phyloP scores from a whole-genome alignment of 2,888 invertebrate species.

The Platycnemis pennipes region DNA sequence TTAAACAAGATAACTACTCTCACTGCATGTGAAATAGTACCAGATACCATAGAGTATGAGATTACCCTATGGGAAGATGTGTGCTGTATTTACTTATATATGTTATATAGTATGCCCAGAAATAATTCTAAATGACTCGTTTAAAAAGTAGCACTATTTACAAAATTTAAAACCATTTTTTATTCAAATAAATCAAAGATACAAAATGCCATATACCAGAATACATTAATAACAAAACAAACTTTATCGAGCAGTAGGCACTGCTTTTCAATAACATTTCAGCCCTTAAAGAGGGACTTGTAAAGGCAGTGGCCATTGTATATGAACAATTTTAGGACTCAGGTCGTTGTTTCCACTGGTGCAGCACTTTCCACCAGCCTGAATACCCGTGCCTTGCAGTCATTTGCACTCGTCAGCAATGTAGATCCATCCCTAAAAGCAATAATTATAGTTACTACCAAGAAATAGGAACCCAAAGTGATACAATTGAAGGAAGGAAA shows the following conservation, averaged over 20 bases:
- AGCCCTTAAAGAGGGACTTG: constrained; percentile 27
- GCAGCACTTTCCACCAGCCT: constrained; percentile 77
- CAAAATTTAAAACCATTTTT: constrained; percentile 59
- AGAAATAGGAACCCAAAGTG: background rate
- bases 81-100: background rate
- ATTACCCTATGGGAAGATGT: too few species aligned
- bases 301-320: constrained; percentile 39
- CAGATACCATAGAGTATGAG: too few species aligned
- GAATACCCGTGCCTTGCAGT: constrained; percentile 88
- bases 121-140: too few species aligned
- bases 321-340: constrained; percentile 31
- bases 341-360: constrained; percentile 72
- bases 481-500: constrained; percentile 30
- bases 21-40: too few species aligned
- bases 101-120: too few species aligned
- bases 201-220: constrained; percentile 64
- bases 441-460: constrained; percentile 58
- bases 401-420: constrained; percentile 88
- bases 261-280: constrained; percentile 45
- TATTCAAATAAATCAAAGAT: constrained; percentile 60
- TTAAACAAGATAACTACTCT: too few species aligned
- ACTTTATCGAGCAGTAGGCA: constrained; percentile 57
- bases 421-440: constrained; percentile 82
- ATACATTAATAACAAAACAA: constrained; percentile 68
- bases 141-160: constrained; percentile 28